These are phyloP conservation scores for Holacanthella duospinosa DNA, from an alignment of 2,888 invertebrate genomes.

Conservation along the genomic window DNA sequence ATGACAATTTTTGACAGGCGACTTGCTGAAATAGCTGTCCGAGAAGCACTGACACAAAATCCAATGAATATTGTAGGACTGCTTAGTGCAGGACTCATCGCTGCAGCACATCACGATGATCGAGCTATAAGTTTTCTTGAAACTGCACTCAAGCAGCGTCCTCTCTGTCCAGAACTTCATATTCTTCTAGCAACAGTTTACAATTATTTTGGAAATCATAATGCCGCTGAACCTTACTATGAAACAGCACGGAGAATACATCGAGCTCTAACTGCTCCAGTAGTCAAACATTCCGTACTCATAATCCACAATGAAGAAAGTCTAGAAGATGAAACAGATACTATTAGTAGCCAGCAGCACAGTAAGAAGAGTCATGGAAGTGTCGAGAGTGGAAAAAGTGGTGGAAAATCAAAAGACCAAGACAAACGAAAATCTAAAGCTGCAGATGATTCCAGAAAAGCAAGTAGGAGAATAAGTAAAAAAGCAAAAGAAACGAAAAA, in stretches of 20 bases:
- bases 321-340: too few relatives aligned
- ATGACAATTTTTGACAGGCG: too few relatives aligned
- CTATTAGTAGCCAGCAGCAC: too few relatives aligned
- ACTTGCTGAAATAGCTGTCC: slow-evolving; percentile 28
- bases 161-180: slow-evolving; percentile 25
- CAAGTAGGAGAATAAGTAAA: too few relatives aligned
- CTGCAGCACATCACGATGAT: slow-evolving; percentile 18
- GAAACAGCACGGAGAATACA: slow-evolving; percentile 15
- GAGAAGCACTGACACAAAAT: slow-evolving; percentile 27
- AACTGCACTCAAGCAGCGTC: slow-evolving; percentile 17
- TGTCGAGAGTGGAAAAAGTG: too few relatives aligned
- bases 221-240: slow-evolving; percentile 25
- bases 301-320: too few relatives aligned
- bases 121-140: slow-evolving; percentile 22
- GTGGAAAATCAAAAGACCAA: too few relatives aligned
- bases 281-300: too few relatives aligned
- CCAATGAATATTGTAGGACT: slow-evolving; percentile 23
- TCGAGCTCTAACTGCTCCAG: slow-evolving; percentile 6
- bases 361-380: too few relatives aligned
- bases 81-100: slow-evolving; percentile 23
- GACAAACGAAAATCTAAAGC: too few relatives aligned
- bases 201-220: slow-evolving; percentile 18
- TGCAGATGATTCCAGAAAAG: too few relatives aligned
- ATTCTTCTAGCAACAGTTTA: slow-evolving; percentile 25
- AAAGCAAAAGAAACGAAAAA: too few relatives aligned